Evolutionary conservation across 1,140 invertebrate species (phyloP).

Genomic region (Brachionus koreanus): DNA sequence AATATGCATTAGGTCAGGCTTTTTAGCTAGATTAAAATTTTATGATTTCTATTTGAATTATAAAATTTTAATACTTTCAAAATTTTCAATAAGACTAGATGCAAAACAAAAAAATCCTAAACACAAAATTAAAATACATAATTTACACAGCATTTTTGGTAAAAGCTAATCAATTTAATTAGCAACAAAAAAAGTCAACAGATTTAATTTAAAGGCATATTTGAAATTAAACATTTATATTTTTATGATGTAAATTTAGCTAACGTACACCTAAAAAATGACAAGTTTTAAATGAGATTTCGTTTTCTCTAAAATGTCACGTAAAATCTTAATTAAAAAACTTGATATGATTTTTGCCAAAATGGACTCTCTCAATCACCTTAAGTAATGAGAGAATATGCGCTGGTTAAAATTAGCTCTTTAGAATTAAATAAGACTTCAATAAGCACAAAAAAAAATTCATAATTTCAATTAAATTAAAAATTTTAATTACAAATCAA

Average conservation of each 20-base stretch:
- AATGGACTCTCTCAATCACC: background rate
- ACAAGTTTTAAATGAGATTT: background rate
- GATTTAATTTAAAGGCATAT: background rate
- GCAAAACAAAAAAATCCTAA: background rate
- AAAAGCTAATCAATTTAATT: background rate
- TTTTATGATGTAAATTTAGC: background rate
- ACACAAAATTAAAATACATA: background rate
- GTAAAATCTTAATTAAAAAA: background rate
- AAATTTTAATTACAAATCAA: constrained; percentile 11
- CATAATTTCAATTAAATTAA: constrained; percentile 11
- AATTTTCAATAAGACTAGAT: background rate
- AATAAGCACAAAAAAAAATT: background rate
- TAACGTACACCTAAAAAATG: background rate
- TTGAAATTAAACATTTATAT: background rate
- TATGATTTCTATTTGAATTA: background rate
- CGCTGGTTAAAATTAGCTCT: background rate
- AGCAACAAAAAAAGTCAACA: background rate
- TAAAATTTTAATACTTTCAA: background rate
- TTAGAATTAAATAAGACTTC: background rate
- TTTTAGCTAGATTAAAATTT: background rate
- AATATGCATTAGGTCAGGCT: background rate
- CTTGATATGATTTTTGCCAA: background rate
- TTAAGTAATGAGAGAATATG: background rate
- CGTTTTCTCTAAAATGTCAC: background rate
- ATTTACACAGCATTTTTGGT: background rate